These are phyloP conservation scores for Vombatus ursinus DNA, from an alignment of 2,113 vertebrate species.

Conservation along the genomic window DNA sequence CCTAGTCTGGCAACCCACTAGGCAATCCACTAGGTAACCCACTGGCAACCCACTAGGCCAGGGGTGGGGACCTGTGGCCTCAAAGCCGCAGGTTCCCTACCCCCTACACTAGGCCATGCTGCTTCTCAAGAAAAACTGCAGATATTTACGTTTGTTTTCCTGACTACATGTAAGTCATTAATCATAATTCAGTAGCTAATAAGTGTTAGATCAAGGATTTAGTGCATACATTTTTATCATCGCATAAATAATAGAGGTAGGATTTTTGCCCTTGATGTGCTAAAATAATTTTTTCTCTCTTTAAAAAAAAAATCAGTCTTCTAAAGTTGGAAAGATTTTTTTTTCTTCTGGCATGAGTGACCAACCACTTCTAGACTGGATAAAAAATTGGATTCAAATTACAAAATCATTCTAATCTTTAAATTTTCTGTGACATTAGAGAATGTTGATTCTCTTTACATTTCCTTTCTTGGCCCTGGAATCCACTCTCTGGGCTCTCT, in stretches of 20 bases:
- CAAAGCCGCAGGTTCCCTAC: too few species aligned
- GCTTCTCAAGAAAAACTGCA: background rate
- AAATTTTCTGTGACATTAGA: background rate
- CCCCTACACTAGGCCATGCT: background rate
- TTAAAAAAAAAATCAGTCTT: background rate
- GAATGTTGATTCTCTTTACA: background rate
- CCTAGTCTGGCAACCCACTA: background rate
- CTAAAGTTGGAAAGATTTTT: background rate
- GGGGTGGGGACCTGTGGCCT: too few species aligned
- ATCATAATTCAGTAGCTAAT: conserved; percentile 1
- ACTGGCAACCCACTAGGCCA: background rate
- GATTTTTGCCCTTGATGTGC: conserved; percentile 3
- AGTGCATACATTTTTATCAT: background rate
- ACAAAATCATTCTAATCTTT: background rate
- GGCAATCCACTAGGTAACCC: too few species aligned
- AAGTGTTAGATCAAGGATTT: background rate
- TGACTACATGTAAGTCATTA: background rate
- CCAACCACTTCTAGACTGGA: background rate
- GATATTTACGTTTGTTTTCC: conserved; percentile 24
- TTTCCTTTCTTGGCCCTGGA: background rate
- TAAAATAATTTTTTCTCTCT: background rate
- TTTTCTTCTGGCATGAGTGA: background rate
- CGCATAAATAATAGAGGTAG: conserved; percentile 8
- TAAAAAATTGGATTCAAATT: background rate
- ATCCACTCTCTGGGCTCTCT: background rate